Conservation (phyloP, 2,888 invertebrate genomes). For the Polietes domitor region DNA sequence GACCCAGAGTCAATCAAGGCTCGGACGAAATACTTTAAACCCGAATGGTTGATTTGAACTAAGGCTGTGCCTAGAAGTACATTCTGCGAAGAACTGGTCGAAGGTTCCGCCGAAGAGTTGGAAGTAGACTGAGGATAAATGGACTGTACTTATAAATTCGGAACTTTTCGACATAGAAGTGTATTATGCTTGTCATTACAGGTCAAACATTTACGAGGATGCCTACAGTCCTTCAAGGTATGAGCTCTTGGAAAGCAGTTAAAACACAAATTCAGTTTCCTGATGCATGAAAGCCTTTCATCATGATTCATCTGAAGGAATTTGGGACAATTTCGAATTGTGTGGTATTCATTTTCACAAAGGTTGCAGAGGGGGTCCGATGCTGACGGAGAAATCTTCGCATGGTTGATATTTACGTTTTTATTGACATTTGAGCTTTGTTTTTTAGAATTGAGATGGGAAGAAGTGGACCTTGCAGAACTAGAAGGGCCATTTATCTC, state of each 20-base stretch:
- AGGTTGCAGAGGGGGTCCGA: not conserved
- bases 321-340: not conserved
- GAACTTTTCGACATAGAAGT: not conserved
- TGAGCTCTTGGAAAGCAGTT: not conserved
- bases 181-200: constrained; percentile 3
- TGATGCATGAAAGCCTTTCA: not conserved
- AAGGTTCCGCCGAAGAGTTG: not conserved
- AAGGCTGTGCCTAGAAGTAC: not conserved
- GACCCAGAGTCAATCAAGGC: constrained; percentile 12
- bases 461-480: not conserved
- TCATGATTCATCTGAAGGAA: not conserved
- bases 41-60: not conserved
- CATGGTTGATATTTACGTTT: not conserved
- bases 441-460: not conserved
- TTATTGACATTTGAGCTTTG: too few relatives aligned
- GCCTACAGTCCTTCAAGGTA: not conserved
- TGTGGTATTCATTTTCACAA: not conserved
- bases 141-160: not conserved
- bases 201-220: not conserved
- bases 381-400: not conserved
- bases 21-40: not conserved
- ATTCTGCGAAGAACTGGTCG: not conserved
- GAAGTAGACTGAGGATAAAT: not conserved
- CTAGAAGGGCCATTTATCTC: not conserved
- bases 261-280: not conserved